These are phyloP conservation scores for Ctenicera cuprea DNA, from an alignment of 2,888 invertebrate genomes.

Conservation along the genomic window DNA sequence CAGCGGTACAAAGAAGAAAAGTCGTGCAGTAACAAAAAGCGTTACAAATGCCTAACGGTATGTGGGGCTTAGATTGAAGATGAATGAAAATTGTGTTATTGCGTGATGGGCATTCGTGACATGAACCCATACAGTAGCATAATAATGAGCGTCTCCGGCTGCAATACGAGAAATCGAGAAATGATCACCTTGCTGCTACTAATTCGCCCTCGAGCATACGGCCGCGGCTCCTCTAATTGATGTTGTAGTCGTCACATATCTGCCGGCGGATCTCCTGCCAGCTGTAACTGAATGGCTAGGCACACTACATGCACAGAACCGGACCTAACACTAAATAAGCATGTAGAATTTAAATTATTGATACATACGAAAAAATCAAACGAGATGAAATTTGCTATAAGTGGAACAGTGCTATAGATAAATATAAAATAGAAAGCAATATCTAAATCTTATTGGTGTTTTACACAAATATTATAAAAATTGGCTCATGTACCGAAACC, in stretches of 20 bases:
- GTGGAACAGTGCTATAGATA: too few relatives aligned
- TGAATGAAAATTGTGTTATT: slow-evolving; percentile 48
- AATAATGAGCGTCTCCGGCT: slow-evolving; percentile 44
- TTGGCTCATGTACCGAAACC: too few relatives aligned
- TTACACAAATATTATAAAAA: too few relatives aligned
- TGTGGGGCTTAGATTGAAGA: slow-evolving; percentile 20
- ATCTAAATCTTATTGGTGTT: too few relatives aligned
- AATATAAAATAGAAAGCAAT: too few relatives aligned
- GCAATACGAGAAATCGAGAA: slow-evolving; percentile 45
- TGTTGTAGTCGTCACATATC: slow-evolving; percentile 67
- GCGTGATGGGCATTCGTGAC: slow-evolving; percentile 47
- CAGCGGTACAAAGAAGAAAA: not conserved
- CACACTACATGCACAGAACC: slow-evolving; percentile 30
- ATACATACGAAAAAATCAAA: too few relatives aligned
- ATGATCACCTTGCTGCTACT: slow-evolving; percentile 56
- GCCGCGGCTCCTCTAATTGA: slow-evolving; percentile 65
- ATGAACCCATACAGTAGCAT: slow-evolving; percentile 45
- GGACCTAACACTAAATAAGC: not conserved
- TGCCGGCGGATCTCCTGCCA: slow-evolving; percentile 56
- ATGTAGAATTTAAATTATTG: too few relatives aligned
- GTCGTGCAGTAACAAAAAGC: not conserved
- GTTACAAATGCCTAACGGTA: slow-evolving; percentile 15
- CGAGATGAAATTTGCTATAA: too few relatives aligned
- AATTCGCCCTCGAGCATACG: slow-evolving; percentile 61
- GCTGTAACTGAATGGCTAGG: slow-evolving; percentile 44